Base-by-base conservation (phyloP, 2,113 vertebrate species). In the Eulemur macaco region DNA sequence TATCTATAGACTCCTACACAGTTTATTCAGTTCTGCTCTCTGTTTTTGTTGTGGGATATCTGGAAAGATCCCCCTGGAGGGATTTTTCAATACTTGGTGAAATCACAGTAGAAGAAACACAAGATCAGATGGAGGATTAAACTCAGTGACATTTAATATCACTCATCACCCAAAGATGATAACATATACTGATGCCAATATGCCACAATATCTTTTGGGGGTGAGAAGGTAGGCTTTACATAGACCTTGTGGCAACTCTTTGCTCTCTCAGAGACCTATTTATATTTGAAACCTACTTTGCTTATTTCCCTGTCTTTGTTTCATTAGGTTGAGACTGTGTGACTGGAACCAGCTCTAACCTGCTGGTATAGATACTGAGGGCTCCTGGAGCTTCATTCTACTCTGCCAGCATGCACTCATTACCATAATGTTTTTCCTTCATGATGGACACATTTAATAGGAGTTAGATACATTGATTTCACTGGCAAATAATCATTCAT, bases 401-500 rank as follows among this genome's bases (percentile, higher is more conserved):
- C 66, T 78, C 39, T 52, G 39, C 9, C 39, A 42, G 8, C 18
- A 8, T n/a, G 15, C 1, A 6, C 56, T 89, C 83, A 64, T 95
- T 89, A 91, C 39, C 50, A 86, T 60, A 39, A 45, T 80, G 25
- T 69, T 96, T 96, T 82, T 47, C 12, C 69, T 56, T 64, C 20
- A 10, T 89, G 80, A 90, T 90, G 39, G 89, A 77, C 64, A 96
- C 77, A 66, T 63, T 87, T 89, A 95, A 74, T 50, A 83, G 82
- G 37, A 56, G 17, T 87, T 52, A 60, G n/a, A 85, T 39, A 56
- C 76, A 96, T 94, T 87, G 86, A 97, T 95, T 96, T 94, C 69
- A 34, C 86, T 90, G n/a, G 66, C 76, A 97, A 84, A 92, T 97
- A 71, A 80, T 96, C 86, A 94, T 60, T 98, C 56, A 92, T 29